These are phyloP conservation scores for Epirrita christyi DNA, from an alignment of 2,888 invertebrate genomes.

Conservation along the genomic window DNA sequence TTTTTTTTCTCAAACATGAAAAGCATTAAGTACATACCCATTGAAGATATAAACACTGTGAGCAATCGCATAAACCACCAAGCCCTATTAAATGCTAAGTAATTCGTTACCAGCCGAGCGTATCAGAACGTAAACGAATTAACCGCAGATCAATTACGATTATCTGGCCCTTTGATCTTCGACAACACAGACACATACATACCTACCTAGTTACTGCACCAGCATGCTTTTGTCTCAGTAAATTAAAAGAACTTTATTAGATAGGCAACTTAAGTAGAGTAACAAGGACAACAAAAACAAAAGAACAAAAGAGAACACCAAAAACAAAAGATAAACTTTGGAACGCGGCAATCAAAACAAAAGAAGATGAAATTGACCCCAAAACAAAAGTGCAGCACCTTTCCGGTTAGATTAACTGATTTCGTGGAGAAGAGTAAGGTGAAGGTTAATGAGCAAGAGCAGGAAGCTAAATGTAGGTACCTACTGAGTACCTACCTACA, in stretches of 20 bases:
- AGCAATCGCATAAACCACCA: constrained; percentile 21
- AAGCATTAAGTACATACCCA: background rate
- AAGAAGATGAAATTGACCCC: background rate
- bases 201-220: constrained; percentile 6
- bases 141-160: constrained; percentile 32
- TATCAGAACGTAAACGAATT: constrained; percentile 31
- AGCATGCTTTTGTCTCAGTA: constrained; percentile 21
- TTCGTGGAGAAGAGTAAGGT: too few species aligned
- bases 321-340: background rate
- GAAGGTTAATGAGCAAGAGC: background rate
- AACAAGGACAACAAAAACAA: constrained; percentile 4
- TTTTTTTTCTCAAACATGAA: too few species aligned
- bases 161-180: constrained; percentile 35
- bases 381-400: too few species aligned
- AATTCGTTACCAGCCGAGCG: constrained; percentile 26
- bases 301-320: too few species aligned
- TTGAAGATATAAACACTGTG: constrained; percentile 6
- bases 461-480: background rate
- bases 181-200: constrained; percentile 3
- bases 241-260: constrained; percentile 15
- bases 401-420: too few species aligned
- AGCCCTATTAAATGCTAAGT: constrained; percentile 29
- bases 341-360: background rate
- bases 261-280: too few species aligned
- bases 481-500: constrained; percentile 28